Conservation (phyloP, 2,888 invertebrate genomes). For the Dynastes hyllus region DNA sequence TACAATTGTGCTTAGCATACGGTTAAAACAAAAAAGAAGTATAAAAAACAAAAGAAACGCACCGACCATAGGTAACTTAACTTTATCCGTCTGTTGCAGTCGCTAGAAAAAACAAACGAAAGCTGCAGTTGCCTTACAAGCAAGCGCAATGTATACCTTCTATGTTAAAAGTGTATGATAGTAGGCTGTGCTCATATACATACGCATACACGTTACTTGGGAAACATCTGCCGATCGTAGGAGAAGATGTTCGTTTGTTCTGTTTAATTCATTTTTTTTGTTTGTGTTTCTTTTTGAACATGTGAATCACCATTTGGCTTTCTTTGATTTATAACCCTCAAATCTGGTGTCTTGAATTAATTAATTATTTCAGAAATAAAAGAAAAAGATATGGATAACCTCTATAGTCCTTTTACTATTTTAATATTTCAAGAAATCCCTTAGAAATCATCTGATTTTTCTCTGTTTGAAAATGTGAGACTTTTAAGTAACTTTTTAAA, state of each 20-base stretch:
- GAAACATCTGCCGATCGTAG: background rate
- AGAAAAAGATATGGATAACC: too few relatives aligned
- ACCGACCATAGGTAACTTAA: background rate
- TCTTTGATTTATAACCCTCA: too few relatives aligned
- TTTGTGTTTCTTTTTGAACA: background rate
- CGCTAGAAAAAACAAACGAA: too few relatives aligned
- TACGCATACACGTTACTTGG: too few relatives aligned
- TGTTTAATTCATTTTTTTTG: background rate
- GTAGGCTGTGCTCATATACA: too few relatives aligned
- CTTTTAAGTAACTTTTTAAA: too few relatives aligned
- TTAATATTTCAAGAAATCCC: too few relatives aligned
- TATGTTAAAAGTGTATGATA: background rate
- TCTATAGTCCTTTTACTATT: too few relatives aligned
- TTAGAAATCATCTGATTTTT: too few relatives aligned
- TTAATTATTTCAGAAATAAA: background rate
- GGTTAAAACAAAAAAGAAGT: background rate
- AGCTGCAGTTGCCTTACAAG: background rate
- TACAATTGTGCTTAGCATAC: background rate
- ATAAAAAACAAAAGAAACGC: too few relatives aligned
- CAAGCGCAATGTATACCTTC: background rate
- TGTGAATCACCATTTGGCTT: background rate
- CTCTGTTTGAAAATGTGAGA: too few relatives aligned
- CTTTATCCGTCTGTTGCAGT: too few relatives aligned
- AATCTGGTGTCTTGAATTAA: background rate
- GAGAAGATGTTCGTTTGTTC: background rate